A percentile compares a stretch with the other conserved stretches of the same genome.
Evolutionary conservation across 1,140 invertebrate genomes (phyloP).

Genomic region (Pomacea maculata): DNA sequence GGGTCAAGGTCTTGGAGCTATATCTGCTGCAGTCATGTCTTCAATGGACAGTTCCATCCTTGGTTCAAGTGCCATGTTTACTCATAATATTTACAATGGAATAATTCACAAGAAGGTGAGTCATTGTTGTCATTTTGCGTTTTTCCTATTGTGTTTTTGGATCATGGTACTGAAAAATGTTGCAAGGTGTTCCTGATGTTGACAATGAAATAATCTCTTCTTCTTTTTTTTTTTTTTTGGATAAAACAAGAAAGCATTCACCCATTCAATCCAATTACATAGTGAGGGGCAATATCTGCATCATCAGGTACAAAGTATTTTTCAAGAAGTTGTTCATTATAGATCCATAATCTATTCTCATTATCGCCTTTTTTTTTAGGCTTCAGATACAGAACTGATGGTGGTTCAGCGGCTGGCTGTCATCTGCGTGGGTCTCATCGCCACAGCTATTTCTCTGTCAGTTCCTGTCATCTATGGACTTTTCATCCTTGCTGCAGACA

Average conservation of each 20-base stretch:
- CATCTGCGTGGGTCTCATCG: constrained; percentile 44
- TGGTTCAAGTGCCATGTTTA: constrained; percentile 62
- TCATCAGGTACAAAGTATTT: not conserved
- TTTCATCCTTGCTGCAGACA: constrained; percentile 60
- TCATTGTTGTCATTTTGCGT: not conserved
- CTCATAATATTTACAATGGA: constrained; percentile 57
- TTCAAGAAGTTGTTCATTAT: not conserved
- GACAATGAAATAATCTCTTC: not conserved
- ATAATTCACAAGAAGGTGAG: constrained; percentile 32
- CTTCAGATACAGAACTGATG: constrained; percentile 47
- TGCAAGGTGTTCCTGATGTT: not conserved
- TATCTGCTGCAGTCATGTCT: constrained; percentile 64
- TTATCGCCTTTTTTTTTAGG: constrained; percentile 40
- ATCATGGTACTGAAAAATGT: too few species aligned
- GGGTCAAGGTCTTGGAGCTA: constrained; percentile 53
- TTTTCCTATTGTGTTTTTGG: too few species aligned
- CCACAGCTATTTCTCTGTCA: constrained; percentile 53
- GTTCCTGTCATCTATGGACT: constrained; percentile 56
- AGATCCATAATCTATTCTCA: not conserved
- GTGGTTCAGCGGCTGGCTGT: constrained; percentile 50
- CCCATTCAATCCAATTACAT: not conserved
- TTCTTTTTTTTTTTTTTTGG: too few species aligned
- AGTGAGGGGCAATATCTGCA: not conserved
- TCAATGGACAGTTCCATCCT: constrained; percentile 62
- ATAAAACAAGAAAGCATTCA: not conserved